Percentiles rank a stretch among this genome's conserved stretches.
These are phyloP conservation scores for Glossosoma conforme DNA, from an alignment of 1,140 invertebrate genomes.

Conservation along the genomic window DNA sequence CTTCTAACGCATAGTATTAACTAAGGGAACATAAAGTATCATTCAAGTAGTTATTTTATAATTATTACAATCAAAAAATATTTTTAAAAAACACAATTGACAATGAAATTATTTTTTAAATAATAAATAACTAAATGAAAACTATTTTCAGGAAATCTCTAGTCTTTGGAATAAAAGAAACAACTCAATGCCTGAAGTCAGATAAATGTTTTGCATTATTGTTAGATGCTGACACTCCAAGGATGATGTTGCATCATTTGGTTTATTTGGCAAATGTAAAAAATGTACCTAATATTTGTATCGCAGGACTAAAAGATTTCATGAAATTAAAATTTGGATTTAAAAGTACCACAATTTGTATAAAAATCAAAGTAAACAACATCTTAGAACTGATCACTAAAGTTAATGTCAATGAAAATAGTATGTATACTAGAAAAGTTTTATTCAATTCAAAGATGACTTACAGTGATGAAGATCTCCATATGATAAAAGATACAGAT, in stretches of 20 bases:
- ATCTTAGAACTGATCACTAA: too few relatives aligned
- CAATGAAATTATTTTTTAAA: too few relatives aligned
- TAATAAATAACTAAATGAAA: too few relatives aligned
- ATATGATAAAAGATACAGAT: slow-evolving; percentile 3
- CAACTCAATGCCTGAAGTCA: slow-evolving; percentile 9
- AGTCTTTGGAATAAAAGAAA: slow-evolving; percentile 26
- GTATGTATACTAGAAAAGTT: too few relatives aligned
- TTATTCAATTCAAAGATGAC: too few relatives aligned
- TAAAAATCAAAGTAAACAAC: slow-evolving; percentile 9
- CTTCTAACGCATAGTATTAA: too few relatives aligned
- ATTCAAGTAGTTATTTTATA: too few relatives aligned
- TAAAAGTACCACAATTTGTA: slow-evolving; percentile 22
- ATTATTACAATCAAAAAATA: too few relatives aligned
- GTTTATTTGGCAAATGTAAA: slow-evolving; percentile 11
- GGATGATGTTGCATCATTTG: slow-evolving; percentile 19
- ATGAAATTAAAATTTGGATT: slow-evolving; percentile 16
- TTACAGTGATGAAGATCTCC: background rate
- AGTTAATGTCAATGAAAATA: too few relatives aligned
- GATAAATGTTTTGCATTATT: slow-evolving; percentile 19
- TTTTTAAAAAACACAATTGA: too few relatives aligned
- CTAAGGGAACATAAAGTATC: too few relatives aligned
- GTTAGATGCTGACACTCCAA: slow-evolving; percentile 23
- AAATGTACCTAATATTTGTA: slow-evolving; percentile 19
- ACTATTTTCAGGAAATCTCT: slow-evolving; percentile 21
- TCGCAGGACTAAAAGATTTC: slow-evolving; percentile 6